A percentile compares a stretch with the other conserved stretches of the same genome.
These are phyloP conservation scores for Mormyrus lacerda DNA, from an alignment of 2,113 vertebrate species.

Conservation along the genomic window DNA sequence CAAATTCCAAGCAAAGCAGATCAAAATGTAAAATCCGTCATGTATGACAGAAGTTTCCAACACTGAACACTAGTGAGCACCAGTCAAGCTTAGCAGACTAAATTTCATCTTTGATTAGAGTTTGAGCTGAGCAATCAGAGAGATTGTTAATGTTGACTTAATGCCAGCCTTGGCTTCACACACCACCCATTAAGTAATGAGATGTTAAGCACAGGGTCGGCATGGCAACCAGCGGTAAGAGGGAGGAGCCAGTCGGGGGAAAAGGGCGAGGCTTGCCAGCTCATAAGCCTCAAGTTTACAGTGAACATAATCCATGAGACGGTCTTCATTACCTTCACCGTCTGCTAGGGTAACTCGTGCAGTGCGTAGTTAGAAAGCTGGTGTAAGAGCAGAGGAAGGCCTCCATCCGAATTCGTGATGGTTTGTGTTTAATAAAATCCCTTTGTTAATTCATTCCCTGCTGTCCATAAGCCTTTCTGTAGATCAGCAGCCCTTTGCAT, in stretches of 20 bases:
- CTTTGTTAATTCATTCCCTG: not conserved
- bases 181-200: constrained; percentile 28
- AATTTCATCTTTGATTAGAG: not conserved
- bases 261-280: not conserved
- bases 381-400: not conserved
- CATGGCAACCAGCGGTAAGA: not conserved
- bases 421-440: not conserved
- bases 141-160: not conserved
- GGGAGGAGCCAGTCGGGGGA: not conserved
- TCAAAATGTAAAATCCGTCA: no score
- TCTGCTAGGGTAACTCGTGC: not conserved
- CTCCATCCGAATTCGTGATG: not conserved
- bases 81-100: not conserved
- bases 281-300: not conserved
- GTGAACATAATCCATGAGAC: not conserved
- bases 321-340: not conserved
- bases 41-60: not conserved
- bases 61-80: not conserved
- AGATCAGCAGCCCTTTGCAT: not conserved
- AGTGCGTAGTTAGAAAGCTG: not conserved
- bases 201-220: not conserved
- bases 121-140: constrained; percentile 6
- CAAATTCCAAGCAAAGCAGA: not conserved
- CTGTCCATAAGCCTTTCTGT: not conserved
- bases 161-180: constrained; percentile 23